These are phyloP conservation scores for Ellobium chinense DNA, from an alignment of 2,888 invertebrate species.

Conservation along the genomic window DNA sequence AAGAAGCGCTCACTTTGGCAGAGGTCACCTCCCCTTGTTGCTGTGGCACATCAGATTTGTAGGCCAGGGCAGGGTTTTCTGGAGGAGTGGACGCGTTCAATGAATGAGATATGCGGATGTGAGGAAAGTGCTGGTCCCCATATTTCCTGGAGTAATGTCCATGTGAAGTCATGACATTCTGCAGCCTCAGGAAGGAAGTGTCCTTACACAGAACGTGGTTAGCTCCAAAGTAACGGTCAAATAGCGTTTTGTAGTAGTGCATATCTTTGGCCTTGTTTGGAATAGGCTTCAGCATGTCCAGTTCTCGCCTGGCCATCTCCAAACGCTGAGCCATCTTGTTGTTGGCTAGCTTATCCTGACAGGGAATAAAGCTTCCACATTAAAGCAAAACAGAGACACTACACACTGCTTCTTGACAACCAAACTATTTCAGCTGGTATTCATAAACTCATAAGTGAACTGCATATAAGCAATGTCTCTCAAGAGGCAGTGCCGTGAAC, in stretches of 20 bases:
- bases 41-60: constrained; percentile 1
- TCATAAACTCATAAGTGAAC: too few relatives aligned
- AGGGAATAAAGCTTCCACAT: constrained; percentile 19
- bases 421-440: background rate
- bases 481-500: too few relatives aligned
- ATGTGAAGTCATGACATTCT: constrained; percentile 22
- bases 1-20: background rate
- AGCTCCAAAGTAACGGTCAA: constrained; percentile 72
- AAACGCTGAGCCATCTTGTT: constrained; percentile 42
- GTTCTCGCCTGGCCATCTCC: constrained; percentile 40
- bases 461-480: background rate
- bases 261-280: constrained; percentile 70
- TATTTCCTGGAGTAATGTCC: background rate
- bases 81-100: background rate
- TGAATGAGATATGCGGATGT: constrained; percentile 21
- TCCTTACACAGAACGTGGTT: constrained; percentile 71
- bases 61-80: background rate
- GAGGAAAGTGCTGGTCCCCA: constrained; percentile 30
- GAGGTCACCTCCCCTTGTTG: constrained; percentile 5
- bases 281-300: constrained; percentile 41
- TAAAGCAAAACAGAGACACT: background rate
- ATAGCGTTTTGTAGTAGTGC: constrained; percentile 71
- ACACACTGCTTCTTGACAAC: background rate
- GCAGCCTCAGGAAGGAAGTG: constrained; percentile 46
- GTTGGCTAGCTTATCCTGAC: constrained; percentile 14